Evolutionary conservation across 2,888 invertebrate species (phyloP), one percentile per base, ranked within the genome.

Genomic region (Nudaria mundana): DNA sequence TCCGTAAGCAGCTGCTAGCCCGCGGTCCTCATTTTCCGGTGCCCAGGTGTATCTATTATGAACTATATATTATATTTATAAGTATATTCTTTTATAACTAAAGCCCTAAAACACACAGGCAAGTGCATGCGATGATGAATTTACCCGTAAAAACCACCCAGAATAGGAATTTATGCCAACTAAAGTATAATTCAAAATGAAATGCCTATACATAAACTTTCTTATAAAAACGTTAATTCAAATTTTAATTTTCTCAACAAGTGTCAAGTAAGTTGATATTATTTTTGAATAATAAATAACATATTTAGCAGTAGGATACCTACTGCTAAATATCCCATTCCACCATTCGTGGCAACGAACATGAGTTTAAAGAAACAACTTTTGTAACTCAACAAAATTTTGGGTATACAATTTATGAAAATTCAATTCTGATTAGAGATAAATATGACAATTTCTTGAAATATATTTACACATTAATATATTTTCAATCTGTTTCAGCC

Each of bases 361-460:
- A 47, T 48, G 52, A 57, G 62, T 66, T 68, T 63, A 40, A 51
- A 56, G 59, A 63, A 71, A 66, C 63, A 65, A 74, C 65, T 72
- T 74, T 65, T 56, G 60, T 45, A 67, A 71, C 54, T 64, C 56
- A 44, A 55, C 61, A 54, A 56, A 73, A 76, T 76, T 72, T 75
- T 72, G 45, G 62, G 76, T 76, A 71, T 71, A 68, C 66, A 75
- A 63, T 76, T 76, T 74, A 73, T 66, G 70, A 71, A 62, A 55
- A 64, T 46, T 56, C 55, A 53, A n/a, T 54, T 56, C 63, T 63
- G 62, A 70, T 71, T 60, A 39, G 53, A 53, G 51, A 42, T 57
- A 55, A 61, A 60, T 55, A 59, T 53, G 52, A 56, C 58, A 66
- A 62, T 69, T 64, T 68, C 66, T 65, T 52, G 56, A 59, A 59